phyloP scores from a whole-genome alignment of 2,888 invertebrate species.

The Lysandra coridon region DNA sequence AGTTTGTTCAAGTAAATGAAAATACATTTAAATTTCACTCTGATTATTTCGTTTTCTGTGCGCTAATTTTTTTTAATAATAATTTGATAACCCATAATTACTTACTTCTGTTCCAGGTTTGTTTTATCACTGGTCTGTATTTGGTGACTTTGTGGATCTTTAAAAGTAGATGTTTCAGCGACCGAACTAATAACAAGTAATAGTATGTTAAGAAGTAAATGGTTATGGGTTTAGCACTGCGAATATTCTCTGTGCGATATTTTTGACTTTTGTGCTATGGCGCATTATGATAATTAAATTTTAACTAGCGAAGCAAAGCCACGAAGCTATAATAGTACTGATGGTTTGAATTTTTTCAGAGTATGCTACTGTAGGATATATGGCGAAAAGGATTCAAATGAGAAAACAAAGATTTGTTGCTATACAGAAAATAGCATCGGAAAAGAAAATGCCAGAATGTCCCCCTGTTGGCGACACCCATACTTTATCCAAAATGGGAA shows the following conservation, averaged over 20 bases:
- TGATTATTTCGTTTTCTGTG: background rate
- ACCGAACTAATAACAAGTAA: background rate
- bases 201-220: background rate
- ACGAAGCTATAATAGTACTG: background rate
- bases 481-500: conserved; percentile 87
- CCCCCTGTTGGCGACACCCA: conserved; percentile 85
- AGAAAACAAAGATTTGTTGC: conserved; percentile 94
- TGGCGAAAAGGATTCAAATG: conserved; percentile 98
- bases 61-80: background rate
- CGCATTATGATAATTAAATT: background rate
- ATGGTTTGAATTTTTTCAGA: conserved; percentile 82
- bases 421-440: conserved; percentile 94
- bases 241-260: conserved; percentile 37
- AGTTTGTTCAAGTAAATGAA: background rate
- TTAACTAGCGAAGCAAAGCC: background rate
- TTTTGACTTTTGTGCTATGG: background rate
- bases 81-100: background rate
- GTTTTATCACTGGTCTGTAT: background rate
- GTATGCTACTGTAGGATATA: conserved; percentile 98
- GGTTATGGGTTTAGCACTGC: conserved; percentile 41
- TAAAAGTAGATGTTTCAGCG: background rate
- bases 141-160: no score
- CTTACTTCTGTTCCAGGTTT: background rate
- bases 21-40: background rate
- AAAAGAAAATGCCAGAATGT: conserved; percentile 92